Percentiles rank a stretch among this genome's conserved stretches.
Conservation (phyloP, 2,797 vertebrate genomes). For the Micropoecilia bifurca region DNA sequence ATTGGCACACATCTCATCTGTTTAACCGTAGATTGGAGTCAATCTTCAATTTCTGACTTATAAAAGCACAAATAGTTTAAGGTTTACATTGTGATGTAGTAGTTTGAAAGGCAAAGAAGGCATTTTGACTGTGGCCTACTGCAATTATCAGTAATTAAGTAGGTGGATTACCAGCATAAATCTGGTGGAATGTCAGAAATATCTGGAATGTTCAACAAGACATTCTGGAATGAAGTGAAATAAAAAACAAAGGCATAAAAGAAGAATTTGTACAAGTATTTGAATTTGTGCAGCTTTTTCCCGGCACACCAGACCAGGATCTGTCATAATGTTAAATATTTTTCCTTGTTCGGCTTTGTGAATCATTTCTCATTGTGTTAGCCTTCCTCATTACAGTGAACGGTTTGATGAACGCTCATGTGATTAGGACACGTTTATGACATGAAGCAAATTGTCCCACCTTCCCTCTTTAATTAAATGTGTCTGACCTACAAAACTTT, state of each 20-base stretch:
- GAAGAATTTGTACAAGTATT: neutral
- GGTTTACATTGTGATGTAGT: slow-evolving; percentile 7
- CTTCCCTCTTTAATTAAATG: slow-evolving; percentile 44
- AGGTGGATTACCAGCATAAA: slow-evolving; percentile 46
- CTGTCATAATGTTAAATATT: slow-evolving; percentile 10
- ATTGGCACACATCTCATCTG: neutral
- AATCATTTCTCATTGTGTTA: neutral
- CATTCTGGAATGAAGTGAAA: slow-evolving; percentile 51
- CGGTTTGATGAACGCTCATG: neutral
- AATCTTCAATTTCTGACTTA: slow-evolving; percentile 19
- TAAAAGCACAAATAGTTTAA: slow-evolving; percentile 27
- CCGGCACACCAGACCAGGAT: slow-evolving; percentile 12
- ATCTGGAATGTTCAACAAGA: slow-evolving; percentile 83
- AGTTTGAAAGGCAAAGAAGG: slow-evolving; percentile 40
- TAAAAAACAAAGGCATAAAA: slow-evolving; percentile 39
- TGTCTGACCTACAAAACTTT: slow-evolving; percentile 45
- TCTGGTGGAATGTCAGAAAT: slow-evolving; percentile 81
- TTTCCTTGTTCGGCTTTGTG: neutral
- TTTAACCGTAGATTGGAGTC: slow-evolving; percentile 1
- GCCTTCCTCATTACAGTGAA: neutral
- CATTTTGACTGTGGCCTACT: slow-evolving; percentile 30
- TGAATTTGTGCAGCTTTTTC: slow-evolving; percentile 40
- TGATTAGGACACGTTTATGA: slow-evolving; percentile 33
- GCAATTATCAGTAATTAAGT: slow-evolving; percentile 23
- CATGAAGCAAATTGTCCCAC: slow-evolving; percentile 54